phyloP scores from a whole-genome alignment of 2,797 vertebrate genomes.

The Brachyrhaphis roseni region DNA sequence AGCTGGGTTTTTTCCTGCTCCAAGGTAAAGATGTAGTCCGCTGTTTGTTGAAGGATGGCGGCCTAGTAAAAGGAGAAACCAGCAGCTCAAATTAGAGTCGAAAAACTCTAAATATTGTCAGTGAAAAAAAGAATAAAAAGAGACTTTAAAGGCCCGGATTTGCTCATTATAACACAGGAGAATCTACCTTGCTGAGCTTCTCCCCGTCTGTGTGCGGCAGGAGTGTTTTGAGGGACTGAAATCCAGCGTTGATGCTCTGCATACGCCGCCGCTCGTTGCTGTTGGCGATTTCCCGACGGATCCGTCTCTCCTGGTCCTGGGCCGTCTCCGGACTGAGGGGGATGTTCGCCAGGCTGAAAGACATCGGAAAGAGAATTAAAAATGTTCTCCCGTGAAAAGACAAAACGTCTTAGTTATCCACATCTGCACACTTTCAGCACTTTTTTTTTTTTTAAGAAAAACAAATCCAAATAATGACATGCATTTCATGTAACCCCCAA shows the following conservation, averaged over 20 bases:
- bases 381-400: background rate
- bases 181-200: constrained; percentile 76
- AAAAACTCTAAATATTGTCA: background rate
- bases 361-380: background rate
- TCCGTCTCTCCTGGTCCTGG: constrained; percentile 96
- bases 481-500: too few relatives aligned
- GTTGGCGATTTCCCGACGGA: constrained; percentile 97
- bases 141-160: background rate
- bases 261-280: constrained; percentile 97
- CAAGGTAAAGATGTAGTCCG: constrained; percentile 92
- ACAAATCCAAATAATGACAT: too few relatives aligned
- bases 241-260: constrained; percentile 99
- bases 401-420: background rate
- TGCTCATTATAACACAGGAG: background rate
- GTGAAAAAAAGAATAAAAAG: background rate
- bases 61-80: constrained; percentile 73
- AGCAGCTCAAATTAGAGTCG: background rate
- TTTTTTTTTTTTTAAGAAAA: background rate
- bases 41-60: constrained; percentile 92
- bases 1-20: constrained; percentile 94
- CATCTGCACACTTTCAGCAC: background rate
- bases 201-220: constrained; percentile 87
- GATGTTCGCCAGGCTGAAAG: constrained; percentile 93
- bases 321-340: constrained; percentile 95
- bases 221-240: constrained; percentile 98